Evolutionary conservation across 2,888 invertebrate species (phyloP).

Genomic region (Pseudeuparius sepicola): DNA sequence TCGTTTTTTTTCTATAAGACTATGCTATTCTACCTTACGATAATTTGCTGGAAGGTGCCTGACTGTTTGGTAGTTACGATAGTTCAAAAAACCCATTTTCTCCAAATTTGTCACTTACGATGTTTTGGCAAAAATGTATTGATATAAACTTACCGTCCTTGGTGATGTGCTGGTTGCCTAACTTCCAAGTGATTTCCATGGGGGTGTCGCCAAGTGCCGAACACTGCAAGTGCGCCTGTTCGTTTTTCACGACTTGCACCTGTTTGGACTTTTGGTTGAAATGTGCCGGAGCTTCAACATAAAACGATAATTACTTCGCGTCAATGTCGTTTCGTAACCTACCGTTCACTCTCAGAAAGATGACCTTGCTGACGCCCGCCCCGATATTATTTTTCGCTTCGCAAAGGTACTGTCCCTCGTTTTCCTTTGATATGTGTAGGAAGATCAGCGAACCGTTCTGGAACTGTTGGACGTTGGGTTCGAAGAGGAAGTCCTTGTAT

Average conservation of each 20-base stretch:
- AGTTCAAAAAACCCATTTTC: too few species aligned
- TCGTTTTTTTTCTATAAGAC: too few species aligned
- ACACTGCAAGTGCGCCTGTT: conserved; percentile 76
- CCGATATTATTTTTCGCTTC: conserved; percentile 90
- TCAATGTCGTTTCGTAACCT: too few species aligned
- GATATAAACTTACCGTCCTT: conserved; percentile 64
- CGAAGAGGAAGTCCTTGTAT: conserved; percentile 74
- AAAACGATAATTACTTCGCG: too few species aligned
- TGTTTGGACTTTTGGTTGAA: conserved; percentile 76
- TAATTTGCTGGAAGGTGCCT: too few species aligned
- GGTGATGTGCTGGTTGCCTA: conserved; percentile 63
- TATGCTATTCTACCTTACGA: too few species aligned
- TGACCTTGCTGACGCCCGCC: conserved; percentile 83
- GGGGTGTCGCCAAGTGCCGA: conserved; percentile 83
- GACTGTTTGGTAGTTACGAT: too few species aligned
- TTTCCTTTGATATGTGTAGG: conserved; percentile 72
- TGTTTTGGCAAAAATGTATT: too few species aligned
- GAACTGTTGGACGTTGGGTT: conserved; percentile 65
- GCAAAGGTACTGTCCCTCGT: conserved; percentile 85
- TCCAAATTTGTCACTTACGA: too few species aligned
- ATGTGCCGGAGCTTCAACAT: conserved; percentile 63
- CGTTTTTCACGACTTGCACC: conserved; percentile 72
- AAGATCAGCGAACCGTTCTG: conserved; percentile 79
- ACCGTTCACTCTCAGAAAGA: conserved; percentile 85
- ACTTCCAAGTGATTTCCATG: conserved; percentile 75